These are phyloP conservation scores for Palaemon carinicauda DNA, from an alignment of 1,140 invertebrate genomes.

Conservation along the genomic window DNA sequence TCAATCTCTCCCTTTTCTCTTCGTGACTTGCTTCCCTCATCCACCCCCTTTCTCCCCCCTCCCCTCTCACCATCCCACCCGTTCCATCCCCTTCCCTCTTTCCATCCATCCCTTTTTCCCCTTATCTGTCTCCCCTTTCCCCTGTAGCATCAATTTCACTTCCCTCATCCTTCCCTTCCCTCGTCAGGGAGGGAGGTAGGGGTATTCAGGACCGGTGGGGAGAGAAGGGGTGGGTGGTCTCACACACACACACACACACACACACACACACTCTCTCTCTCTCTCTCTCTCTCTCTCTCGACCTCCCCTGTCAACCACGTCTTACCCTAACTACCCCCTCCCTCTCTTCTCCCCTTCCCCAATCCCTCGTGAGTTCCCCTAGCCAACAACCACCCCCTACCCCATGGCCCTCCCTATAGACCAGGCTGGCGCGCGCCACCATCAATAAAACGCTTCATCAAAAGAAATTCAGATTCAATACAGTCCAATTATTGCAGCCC, in stretches of 20 bases:
- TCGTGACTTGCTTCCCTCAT: background rate
- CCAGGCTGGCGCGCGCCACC: background rate
- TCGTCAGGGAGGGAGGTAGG: background rate
- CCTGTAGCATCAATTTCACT: background rate
- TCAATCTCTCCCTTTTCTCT: background rate
- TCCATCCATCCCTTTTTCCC: background rate
- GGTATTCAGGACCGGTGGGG: too few relatives aligned
- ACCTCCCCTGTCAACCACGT: background rate
- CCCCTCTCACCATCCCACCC: background rate
- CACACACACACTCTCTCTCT: too few relatives aligned
- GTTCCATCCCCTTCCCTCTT: background rate
- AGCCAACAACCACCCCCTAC: too few relatives aligned
- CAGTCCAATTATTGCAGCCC: conserved; percentile 41
- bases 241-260: too few relatives aligned
- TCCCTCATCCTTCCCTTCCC: background rate
- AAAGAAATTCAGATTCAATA: conserved; percentile 45
- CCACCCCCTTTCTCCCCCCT: background rate
- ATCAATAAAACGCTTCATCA: conserved; percentile 47
- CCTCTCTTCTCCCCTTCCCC: background rate
- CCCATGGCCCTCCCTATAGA: background rate
- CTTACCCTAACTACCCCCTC: background rate
- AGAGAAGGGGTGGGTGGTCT: too few relatives aligned
- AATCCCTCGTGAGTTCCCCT: background rate
- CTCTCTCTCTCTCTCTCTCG: background rate
- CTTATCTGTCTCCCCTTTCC: background rate